Conservation (phyloP, 2,797 vertebrate species). For the Odontamblyopus lacepedii region DNA sequence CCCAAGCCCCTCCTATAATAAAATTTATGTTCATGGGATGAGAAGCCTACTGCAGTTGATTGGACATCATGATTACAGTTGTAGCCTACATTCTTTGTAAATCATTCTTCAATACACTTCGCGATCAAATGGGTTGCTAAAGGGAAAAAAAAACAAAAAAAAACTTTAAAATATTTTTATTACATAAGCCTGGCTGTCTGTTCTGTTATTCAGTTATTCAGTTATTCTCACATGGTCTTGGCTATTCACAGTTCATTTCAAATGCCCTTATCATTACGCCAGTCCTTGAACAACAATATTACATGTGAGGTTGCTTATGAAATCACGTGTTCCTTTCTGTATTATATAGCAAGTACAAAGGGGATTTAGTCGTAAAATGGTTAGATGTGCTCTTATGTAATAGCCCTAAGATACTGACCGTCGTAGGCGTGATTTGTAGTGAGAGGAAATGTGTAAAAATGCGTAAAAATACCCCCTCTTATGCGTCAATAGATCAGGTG, state of each 20-base stretch:
- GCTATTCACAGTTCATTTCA: neutral
- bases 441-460: neutral
- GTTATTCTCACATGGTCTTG: neutral
- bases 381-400: constrained; percentile 14
- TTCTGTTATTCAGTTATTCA: too few relatives aligned
- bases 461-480: neutral
- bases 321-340: neutral
- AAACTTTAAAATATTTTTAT: too few relatives aligned
- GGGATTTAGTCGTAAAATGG: neutral
- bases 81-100: too few relatives aligned
- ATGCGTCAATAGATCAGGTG: neutral
- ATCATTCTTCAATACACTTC: too few relatives aligned
- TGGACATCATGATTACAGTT: too few relatives aligned
- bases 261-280: constrained; percentile 3
- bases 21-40: neutral
- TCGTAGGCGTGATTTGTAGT: neutral
- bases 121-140: too few relatives aligned
- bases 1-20: neutral
- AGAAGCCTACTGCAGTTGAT: too few relatives aligned
- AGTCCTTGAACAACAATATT: neutral
- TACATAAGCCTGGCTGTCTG: too few relatives aligned
- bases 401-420: neutral
- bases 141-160: neutral
- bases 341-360: constrained; percentile 4
- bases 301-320: neutral